phyloP scores from a whole-genome alignment of 2,797 vertebrate species.

The Poecilia velifera region DNA sequence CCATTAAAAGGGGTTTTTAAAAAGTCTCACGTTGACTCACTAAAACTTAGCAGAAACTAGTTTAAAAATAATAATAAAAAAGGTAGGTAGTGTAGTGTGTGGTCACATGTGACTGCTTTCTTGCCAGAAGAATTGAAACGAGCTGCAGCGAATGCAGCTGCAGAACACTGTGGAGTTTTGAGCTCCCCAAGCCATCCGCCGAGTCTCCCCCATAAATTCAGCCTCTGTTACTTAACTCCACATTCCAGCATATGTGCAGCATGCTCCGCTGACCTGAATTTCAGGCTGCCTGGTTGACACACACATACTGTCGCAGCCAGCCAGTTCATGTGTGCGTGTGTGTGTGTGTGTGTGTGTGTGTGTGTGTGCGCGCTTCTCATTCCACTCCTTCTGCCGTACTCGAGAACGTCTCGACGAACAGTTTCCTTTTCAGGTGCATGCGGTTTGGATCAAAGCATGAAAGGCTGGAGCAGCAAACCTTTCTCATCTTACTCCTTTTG shows the following conservation, averaged over 20 bases:
- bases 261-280: slow-evolving; percentile 76
- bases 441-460: slow-evolving; percentile 13
- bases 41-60: not conserved
- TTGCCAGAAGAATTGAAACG: slow-evolving; percentile 12
- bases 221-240: slow-evolving; percentile 73
- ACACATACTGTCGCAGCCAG: slow-evolving; percentile 48
- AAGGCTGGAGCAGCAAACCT: slow-evolving; percentile 7
- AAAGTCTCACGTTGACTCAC: not conserved
- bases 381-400: slow-evolving; percentile 40
- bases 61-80: not conserved
- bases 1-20: not conserved
- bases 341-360: slow-evolving; percentile 1
- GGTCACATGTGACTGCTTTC: not conserved
- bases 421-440: slow-evolving; percentile 19
- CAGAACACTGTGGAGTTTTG: slow-evolving; percentile 33
- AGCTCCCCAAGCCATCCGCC: slow-evolving; percentile 26
- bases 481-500: slow-evolving; percentile 14
- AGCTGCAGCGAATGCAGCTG: not conserved
- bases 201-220: slow-evolving; percentile 21
- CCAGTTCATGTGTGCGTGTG: too few relatives aligned
- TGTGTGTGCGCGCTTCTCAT: slow-evolving; percentile 18
- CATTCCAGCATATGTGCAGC: slow-evolving; percentile 71
- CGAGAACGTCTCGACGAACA: slow-evolving; percentile 42
- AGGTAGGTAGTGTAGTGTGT: not conserved
- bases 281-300: slow-evolving; percentile 61